A percentile compares a stretch with the other conserved stretches of the same genome.
Conservation (phyloP, 2,888 invertebrate species). For the Drosophila kanekoi region DNA sequence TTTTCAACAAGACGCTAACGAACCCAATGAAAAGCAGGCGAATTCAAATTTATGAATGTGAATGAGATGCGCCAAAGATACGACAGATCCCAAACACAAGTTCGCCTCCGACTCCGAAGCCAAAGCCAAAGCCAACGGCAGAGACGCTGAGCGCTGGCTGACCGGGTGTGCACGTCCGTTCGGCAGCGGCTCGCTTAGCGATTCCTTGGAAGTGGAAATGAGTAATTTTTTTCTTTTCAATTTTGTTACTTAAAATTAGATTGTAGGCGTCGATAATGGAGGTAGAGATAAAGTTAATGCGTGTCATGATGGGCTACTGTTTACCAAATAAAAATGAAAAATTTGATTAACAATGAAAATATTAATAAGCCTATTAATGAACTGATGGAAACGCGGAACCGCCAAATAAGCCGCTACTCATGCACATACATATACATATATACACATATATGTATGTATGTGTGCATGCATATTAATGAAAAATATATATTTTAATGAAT, state of each 20-base stretch:
- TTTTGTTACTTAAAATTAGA: constrained; percentile 69
- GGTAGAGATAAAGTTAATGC: constrained; percentile 58
- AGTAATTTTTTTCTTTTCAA: constrained; percentile 73
- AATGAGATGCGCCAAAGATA: constrained; percentile 78
- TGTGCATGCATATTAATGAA: constrained; percentile 11
- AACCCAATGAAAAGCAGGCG: constrained; percentile 63
- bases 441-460: not conserved
- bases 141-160: constrained; percentile 22
- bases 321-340: constrained; percentile 21
- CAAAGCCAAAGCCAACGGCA: constrained; percentile 7
- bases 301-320: constrained; percentile 62
- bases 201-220: constrained; percentile 82
- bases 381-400: constrained; percentile 31
- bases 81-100: constrained; percentile 31
- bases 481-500: constrained; percentile 28
- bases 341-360: constrained; percentile 46
- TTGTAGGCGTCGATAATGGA: constrained; percentile 70
- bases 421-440: not conserved
- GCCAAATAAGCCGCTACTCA: constrained; percentile 6
- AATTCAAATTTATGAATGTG: constrained; percentile 82
- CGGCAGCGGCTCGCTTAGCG: constrained; percentile 64
- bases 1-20: constrained; percentile 55
- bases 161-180: constrained; percentile 56
- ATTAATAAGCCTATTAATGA: constrained; percentile 60
- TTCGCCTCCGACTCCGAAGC: not conserved